Base-by-base conservation (phyloP, 2,888 invertebrate species). In the Rugalucina vietnamica region DNA sequence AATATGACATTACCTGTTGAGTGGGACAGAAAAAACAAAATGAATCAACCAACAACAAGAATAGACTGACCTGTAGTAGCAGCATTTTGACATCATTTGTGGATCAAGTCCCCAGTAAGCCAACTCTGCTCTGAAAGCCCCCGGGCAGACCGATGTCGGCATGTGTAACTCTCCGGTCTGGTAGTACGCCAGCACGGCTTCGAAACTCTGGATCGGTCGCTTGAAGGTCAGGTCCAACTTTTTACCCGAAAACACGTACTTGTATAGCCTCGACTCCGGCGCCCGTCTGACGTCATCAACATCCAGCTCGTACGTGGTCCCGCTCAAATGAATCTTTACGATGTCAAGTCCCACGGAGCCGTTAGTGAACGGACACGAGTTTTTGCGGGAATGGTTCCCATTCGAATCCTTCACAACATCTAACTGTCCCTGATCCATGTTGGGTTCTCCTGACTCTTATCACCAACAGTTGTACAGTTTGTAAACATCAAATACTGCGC, bases 91-190 rank as follows among this genome's bases (percentile, higher is more conserved):
- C 80, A 89, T 78, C 0, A 81, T 60, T 29, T 87, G 85, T 0
- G 88, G 85, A 39, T 86, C 86, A 3, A 89, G 73, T 21, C 82
- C 87, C 89, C 89, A 89, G 69, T 84, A 89, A 32, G 81, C 81
- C 12, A 89, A 72, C 71, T 88, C 89, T 1, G 82, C 81, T 43
- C 81, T 82, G 74, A 86, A 89, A 24, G 86, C 84, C 2, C 82
- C 88, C 4, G 87, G 81, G 34, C 89, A 89, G 0, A 88, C 81
- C 3, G 82, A 81, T 50, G 72, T 29, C 0, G 89, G 89, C 84
- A 89, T 88, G 57, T 89, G 89, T 34, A 89, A 76, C 12, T 85
- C 82, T 5, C 89, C 89, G 0, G 88, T 87, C 60, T 88, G 85
- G 49, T 81, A 88, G 37, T 86, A 89, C 1, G 84, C 85, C 57